Conservation (phyloP, 1,140 invertebrate species). For the Hyles vespertilio region DNA sequence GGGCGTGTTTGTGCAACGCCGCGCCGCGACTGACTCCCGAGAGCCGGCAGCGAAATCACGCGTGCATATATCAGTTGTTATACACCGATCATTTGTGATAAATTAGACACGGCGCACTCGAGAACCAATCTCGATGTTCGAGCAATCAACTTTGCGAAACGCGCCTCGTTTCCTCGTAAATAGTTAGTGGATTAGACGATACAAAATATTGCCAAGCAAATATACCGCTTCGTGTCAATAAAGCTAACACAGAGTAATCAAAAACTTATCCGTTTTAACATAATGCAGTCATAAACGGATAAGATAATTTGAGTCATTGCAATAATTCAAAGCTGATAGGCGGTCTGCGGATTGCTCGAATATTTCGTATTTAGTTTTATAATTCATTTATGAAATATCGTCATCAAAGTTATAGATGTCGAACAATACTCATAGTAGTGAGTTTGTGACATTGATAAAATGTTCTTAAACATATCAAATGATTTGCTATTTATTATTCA, state of each 20-base stretch:
- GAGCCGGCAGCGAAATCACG: too few species aligned
- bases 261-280: conserved; percentile 3
- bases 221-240: conserved; percentile 8
- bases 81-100: conserved; percentile 37
- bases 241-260: neutral
- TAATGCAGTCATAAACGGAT: conserved; percentile 3
- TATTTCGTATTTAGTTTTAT: too few species aligned
- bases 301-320: conserved; percentile 2
- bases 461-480: too few species aligned
- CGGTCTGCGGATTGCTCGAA: neutral
- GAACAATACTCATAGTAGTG: too few species aligned
- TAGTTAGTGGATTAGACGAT: conserved; percentile 34
- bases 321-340: conserved; percentile 3
- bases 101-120: conserved; percentile 57
- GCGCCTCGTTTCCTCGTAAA: conserved; percentile 39
- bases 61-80: too few species aligned
- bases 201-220: conserved; percentile 14
- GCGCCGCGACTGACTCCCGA: too few species aligned
- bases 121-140: conserved; percentile 50
- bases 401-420: too few species aligned
- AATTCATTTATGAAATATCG: too few species aligned
- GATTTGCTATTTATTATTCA: too few species aligned
- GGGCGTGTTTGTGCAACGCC: too few species aligned
- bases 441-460: too few species aligned
- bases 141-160: conserved; percentile 64